Evolutionary conservation across 2,797 vertebrate species (phyloP).

Genomic region (Cyclopterus lumpus): DNA sequence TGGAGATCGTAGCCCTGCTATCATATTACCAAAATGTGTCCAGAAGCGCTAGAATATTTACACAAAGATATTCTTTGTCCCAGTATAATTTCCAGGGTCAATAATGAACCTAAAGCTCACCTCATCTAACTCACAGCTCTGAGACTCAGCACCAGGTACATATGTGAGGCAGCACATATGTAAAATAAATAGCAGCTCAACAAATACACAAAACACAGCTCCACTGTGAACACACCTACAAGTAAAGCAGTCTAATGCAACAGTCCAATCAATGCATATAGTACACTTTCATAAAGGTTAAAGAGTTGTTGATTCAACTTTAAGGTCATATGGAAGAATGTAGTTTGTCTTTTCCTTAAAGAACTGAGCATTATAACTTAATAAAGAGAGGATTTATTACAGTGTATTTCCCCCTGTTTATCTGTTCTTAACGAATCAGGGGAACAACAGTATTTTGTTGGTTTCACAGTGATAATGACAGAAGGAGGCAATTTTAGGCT

Average conservation of each 20-base stretch:
- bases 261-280: not conserved
- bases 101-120: not conserved
- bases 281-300: not conserved
- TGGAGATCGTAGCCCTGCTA: not conserved
- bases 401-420: not conserved
- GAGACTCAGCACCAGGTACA: not conserved
- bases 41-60: not conserved
- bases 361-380: not conserved
- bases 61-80: constrained; percentile 5
- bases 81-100: not conserved
- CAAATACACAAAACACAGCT: not conserved
- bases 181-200: not conserved
- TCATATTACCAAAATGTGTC: not conserved
- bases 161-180: not conserved
- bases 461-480: constrained; percentile 8
- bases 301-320: not conserved
- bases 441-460: not conserved
- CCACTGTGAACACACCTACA: not conserved
- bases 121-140: not conserved
- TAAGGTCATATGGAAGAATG: constrained; percentile 6
- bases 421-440: not conserved
- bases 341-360: not conserved
- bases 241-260: not conserved
- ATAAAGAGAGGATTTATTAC: too few species aligned
- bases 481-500: not conserved